phyloP scores from a whole-genome alignment of 2,797 vertebrate genomes.

The Mus spretus region DNA sequence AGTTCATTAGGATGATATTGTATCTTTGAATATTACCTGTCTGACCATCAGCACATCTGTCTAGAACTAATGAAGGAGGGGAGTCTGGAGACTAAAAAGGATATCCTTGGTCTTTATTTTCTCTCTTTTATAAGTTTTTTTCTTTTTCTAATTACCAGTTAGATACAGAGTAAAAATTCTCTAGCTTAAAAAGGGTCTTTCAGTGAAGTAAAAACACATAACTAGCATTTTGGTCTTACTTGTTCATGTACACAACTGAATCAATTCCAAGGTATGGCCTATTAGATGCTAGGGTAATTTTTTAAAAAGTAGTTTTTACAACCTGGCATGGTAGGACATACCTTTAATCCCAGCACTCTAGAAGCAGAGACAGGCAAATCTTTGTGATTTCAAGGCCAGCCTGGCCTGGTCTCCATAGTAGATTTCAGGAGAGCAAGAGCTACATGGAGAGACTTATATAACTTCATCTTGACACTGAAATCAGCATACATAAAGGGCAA shows the following conservation, averaged over 20 bases:
- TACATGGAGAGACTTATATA: not conserved
- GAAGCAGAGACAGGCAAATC: not conserved
- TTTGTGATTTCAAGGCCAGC: not conserved
- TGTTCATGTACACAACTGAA: not conserved
- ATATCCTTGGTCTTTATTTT: not conserved
- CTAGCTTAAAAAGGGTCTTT: not conserved
- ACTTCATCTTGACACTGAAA: not conserved
- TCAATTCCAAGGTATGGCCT: not conserved
- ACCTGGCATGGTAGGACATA: not conserved
- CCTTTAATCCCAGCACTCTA: not conserved
- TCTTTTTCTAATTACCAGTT: conserved; percentile 3
- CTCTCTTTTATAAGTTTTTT: not conserved
- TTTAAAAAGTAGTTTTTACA: not conserved
- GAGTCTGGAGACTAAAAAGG: not conserved
- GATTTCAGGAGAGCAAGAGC: not conserved
- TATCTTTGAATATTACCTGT: not conserved
- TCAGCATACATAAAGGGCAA: not conserved
- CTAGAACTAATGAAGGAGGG: not conserved
- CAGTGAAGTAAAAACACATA: not conserved
- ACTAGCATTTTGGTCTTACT: not conserved
- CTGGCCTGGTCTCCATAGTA: not conserved
- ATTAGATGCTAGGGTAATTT: not conserved
- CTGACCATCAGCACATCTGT: not conserved
- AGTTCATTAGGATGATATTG: not conserved
- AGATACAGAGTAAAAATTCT: not conserved